These are phyloP conservation scores for Trogon melanurus DNA, from an alignment of 2,113 vertebrate genomes.

Conservation along the genomic window DNA sequence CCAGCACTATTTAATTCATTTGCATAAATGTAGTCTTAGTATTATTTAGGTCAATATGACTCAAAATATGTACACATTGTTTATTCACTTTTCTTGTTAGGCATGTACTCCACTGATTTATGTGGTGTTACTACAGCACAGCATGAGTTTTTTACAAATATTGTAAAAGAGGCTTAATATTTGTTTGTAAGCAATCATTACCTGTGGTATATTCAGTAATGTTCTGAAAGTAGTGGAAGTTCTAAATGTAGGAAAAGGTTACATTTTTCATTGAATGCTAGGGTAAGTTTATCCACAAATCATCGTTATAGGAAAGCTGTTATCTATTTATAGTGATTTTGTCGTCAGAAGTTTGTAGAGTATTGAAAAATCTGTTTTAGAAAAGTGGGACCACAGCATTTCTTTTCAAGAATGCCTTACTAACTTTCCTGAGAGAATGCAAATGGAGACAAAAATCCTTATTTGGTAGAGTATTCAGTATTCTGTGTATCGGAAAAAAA, in stretches of 20 bases:
- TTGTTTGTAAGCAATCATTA: not conserved
- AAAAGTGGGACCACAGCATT: not conserved
- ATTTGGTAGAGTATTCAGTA: not conserved
- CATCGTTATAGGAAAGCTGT: not conserved
- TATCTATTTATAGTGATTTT: not conserved
- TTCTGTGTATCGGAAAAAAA: not conserved
- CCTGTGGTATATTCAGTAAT: not conserved
- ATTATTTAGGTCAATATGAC: conserved; percentile 7
- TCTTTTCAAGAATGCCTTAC: not conserved
- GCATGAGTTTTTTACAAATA: not conserved
- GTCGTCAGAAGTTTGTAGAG: not conserved
- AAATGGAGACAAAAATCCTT: not conserved
- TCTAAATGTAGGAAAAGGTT: not conserved
- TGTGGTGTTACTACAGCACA: not conserved
- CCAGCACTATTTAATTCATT: not conserved
- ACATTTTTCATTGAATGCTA: not conserved
- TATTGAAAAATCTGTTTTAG: not conserved
- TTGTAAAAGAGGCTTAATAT: not conserved
- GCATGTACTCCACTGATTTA: not conserved
- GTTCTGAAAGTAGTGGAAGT: not conserved
- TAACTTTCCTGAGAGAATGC: not conserved
- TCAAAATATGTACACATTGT: not conserved
- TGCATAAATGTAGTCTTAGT: not conserved
- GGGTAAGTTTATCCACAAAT: not conserved
- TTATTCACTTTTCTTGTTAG: not conserved